Base-by-base conservation (phyloP, 2,888 invertebrate species). In the Papilio demoleus region DNA sequence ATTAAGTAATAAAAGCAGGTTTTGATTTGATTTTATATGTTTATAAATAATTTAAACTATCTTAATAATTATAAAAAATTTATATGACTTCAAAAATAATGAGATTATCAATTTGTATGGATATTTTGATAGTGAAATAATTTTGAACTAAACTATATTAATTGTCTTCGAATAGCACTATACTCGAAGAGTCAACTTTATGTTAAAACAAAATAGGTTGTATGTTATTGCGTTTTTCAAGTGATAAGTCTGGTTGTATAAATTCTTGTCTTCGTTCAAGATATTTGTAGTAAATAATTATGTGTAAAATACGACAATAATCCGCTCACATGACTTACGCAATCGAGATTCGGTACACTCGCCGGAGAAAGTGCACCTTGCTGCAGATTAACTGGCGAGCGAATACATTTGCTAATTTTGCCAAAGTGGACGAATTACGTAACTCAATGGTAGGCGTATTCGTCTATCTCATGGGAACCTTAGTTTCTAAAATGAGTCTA, bases 331-430 rank as follows among this genome's bases (percentile, higher is more conserved):
- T 76, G 74, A 73, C 70, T 81, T 70, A 65, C 72, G 70, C 67
- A 73, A 76, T 72, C 64, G 67, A 79, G 79, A 82, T 87, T 84
- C 79, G 80, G 79, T 78, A 76, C 78, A 75, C 68, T 81, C 81
- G 74, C 74, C 73, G 78, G 88, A 86, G 88, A 88, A 88, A 88
- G 88, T 86, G 85, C 87, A 86, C 67, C 72, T 72, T 85, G 83
- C 83, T 86, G 71, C 77, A 72, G 75, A 79, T 79, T 78, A 81
- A 72, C 74, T 53, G 66, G 70, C 71, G 67, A 71, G 77, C 76
- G 72, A 77, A 78, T 77, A 79, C 83, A 80, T 83, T 81, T 79
- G 79, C 84, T 81, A 85, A 85, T 82, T 80, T 77, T 71, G 76
- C 78, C 72, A 70, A 76, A 73, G 71, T 70, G 61, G 65, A 60